Percentiles rank a stretch among this genome's conserved stretches.
These are phyloP conservation scores for Mantis religiosa DNA, from an alignment of 2,888 invertebrate species.

Conservation along the genomic window DNA sequence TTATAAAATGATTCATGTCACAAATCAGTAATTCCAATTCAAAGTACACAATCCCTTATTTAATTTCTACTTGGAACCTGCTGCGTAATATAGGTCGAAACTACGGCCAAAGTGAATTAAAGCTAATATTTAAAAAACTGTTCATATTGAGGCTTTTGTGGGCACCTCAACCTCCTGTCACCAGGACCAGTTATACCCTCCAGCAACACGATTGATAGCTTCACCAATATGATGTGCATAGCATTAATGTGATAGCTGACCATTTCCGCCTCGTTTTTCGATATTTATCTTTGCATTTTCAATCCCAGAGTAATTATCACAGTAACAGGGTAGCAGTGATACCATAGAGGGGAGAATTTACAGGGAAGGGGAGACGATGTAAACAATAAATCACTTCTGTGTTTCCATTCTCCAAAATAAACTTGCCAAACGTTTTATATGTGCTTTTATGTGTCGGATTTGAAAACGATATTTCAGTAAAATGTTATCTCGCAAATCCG, in stretches of 20 bases:
- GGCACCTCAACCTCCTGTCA: not conserved
- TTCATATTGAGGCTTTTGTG: not conserved
- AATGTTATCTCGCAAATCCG: not conserved
- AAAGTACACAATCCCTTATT: too few relatives aligned
- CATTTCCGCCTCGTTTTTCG: not conserved
- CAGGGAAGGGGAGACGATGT: not conserved
- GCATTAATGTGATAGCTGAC: not conserved
- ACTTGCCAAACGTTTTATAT: not conserved
- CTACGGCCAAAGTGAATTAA: not conserved
- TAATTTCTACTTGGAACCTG: not conserved
- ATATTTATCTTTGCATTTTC: not conserved
- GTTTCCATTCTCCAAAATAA: not conserved
- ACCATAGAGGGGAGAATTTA: not conserved
- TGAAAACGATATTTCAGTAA: not conserved
- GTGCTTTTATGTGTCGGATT: not conserved
- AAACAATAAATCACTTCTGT: not conserved
- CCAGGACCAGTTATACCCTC: not conserved
- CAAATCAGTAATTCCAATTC: too few relatives aligned
- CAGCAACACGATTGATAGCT: not conserved
- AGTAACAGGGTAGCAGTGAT: not conserved
- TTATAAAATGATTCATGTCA: too few relatives aligned
- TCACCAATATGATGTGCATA: not conserved
- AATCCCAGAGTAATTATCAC: not conserved
- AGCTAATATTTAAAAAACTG: not conserved
- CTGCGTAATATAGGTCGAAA: not conserved